These are phyloP conservation scores for Leucosticte australis DNA, from an alignment of 2,113 vertebrate genomes.

Conservation along the genomic window DNA sequence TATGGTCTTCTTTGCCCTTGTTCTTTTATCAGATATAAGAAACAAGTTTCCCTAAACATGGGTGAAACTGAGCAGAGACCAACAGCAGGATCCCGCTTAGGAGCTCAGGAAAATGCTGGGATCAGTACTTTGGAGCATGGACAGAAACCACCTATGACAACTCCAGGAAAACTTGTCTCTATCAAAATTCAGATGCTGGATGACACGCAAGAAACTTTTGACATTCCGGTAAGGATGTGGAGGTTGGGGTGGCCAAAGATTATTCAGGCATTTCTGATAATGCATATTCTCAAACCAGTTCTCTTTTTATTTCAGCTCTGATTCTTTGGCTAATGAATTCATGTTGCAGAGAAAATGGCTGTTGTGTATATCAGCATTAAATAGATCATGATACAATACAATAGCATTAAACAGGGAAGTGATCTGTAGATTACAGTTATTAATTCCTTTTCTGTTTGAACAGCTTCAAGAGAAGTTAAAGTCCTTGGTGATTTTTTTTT, in stretches of 20 bases:
- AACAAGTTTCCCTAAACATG: slow-evolving; percentile 77
- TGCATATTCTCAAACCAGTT: background rate
- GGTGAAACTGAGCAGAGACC: slow-evolving; percentile 86
- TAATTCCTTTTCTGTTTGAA: background rate
- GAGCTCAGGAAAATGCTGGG: slow-evolving; percentile 89
- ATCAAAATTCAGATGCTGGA: slow-evolving; percentile 95
- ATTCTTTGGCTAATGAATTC: background rate
- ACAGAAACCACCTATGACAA: slow-evolving; percentile 85
- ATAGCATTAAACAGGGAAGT: background rate
- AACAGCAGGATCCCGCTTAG: slow-evolving; percentile 88
- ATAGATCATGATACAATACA: background rate
- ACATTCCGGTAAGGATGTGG: slow-evolving; percentile 86
- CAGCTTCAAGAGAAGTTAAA: background rate
- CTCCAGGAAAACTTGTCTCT: slow-evolving; percentile 87
- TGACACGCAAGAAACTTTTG: slow-evolving; percentile 92
- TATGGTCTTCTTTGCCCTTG: background rate
- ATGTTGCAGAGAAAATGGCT: background rate
- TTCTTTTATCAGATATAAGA: slow-evolving; percentile 47
- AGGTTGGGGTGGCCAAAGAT: background rate
- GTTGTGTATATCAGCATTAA: background rate
- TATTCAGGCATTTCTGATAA: background rate
- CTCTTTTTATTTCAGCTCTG: background rate
- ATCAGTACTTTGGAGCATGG: slow-evolving; percentile 96
- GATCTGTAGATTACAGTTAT: background rate
- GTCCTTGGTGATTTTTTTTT: background rate